Evolutionary conservation across 2,888 invertebrate genomes (phyloP).

Genomic region (Morpho deidamia): DNA sequence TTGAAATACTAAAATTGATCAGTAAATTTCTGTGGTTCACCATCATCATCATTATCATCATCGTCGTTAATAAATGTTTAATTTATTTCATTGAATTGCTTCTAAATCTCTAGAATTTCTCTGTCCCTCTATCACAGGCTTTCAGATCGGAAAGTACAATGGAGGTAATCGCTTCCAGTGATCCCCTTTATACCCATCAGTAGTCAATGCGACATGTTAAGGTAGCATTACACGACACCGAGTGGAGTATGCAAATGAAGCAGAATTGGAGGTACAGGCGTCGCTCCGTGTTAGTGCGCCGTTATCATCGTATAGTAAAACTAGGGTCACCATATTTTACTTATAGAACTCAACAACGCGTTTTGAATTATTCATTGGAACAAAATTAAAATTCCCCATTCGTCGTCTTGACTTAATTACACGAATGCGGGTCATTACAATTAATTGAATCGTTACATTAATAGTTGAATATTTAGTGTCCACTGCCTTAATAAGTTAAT

Average conservation of each 20-base stretch:
- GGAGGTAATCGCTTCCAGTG: constrained; percentile 8
- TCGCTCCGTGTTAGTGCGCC: constrained; percentile 37
- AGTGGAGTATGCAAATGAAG: constrained; percentile 66
- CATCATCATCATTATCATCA: too few species aligned
- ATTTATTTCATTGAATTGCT: too few species aligned
- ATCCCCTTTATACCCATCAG: constrained; percentile 22
- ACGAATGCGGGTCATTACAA: constrained; percentile 11
- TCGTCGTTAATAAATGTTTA: too few species aligned
- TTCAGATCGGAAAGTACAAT: not conserved
- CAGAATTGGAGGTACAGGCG: constrained; percentile 57
- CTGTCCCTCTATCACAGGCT: not conserved
- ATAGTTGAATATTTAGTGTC: constrained; percentile 1
- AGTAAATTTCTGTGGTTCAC: too few species aligned
- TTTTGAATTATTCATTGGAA: constrained; percentile 15
- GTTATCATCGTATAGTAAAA: constrained; percentile 42
- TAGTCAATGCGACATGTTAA: constrained; percentile 43
- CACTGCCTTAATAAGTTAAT: not conserved
- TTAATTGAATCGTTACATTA: constrained; percentile 5
- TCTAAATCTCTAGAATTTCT: not conserved
- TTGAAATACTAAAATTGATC: too few species aligned
- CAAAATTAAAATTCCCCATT: constrained; percentile 6
- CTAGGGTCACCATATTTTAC: constrained; percentile 22
- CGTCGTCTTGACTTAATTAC: constrained; percentile 9
- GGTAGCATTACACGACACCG: constrained; percentile 37
- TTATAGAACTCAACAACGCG: constrained; percentile 1